phyloP scores from a whole-genome alignment of 2,888 invertebrate genomes.

The Salticus scenicus region DNA sequence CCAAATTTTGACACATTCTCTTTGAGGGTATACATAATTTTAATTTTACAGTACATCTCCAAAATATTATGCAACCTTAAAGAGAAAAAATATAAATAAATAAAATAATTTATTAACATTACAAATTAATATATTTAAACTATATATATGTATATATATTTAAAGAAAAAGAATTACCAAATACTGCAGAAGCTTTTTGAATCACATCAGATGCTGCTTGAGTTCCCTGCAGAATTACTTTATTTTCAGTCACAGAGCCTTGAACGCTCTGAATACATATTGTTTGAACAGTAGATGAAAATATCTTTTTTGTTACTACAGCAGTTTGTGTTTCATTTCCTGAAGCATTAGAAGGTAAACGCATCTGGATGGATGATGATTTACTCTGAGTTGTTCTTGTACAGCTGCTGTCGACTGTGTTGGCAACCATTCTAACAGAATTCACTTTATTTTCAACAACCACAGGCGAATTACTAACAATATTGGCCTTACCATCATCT shows the following conservation, averaged over 20 bases:
- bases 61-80: too few relatives aligned
- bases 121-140: too few relatives aligned
- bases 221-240: slow-evolving; percentile 26
- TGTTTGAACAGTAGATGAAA: background rate
- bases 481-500: background rate
- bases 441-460: background rate
- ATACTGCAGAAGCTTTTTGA: slow-evolving; percentile 28
- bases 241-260: background rate
- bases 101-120: too few relatives aligned
- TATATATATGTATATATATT: too few relatives aligned
- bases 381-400: background rate
- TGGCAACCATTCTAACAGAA: background rate
- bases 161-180: slow-evolving; percentile 30
- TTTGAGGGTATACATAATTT: too few relatives aligned
- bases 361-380: slow-evolving; percentile 22
- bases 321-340: slow-evolving; percentile 8
- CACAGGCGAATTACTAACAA: background rate
- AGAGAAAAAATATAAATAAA: too few relatives aligned
- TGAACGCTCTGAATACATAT: background rate
- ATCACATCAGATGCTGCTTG: slow-evolving; percentile 21
- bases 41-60: too few relatives aligned
- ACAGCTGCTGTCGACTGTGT: background rate
- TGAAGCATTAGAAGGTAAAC: slow-evolving; percentile 19
- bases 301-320: slow-evolving; percentile 5
- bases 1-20: too few relatives aligned